phyloP scores from a whole-genome alignment of 2,888 invertebrate genomes.

The Scaeva pyrastri region DNA sequence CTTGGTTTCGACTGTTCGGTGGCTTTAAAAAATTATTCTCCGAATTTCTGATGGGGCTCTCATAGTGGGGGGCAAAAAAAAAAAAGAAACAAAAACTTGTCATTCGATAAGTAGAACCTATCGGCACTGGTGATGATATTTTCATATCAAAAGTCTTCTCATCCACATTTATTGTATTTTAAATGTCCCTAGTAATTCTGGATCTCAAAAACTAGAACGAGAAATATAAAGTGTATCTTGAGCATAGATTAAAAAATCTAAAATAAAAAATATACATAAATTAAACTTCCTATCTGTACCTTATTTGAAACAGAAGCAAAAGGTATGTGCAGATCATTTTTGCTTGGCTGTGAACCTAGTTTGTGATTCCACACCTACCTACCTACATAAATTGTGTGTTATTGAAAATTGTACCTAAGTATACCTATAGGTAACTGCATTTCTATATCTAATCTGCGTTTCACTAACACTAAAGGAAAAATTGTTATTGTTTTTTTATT shows the following conservation, averaged over 20 bases:
- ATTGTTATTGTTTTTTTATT: slow-evolving; percentile 28
- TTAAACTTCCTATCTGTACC: neutral
- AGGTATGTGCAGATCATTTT: slow-evolving; percentile 62
- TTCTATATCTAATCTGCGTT: slow-evolving; percentile 38
- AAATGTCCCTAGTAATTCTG: slow-evolving; percentile 1
- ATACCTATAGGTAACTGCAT: slow-evolving; percentile 2
- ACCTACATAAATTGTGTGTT: slow-evolving; percentile 10
- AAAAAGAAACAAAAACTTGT: neutral
- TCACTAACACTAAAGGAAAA: slow-evolving; percentile 63
- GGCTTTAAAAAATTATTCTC: neutral
- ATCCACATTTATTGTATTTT: neutral
- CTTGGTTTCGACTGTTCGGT: neutral
- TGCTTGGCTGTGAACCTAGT: slow-evolving; percentile 45
- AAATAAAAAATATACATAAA: slow-evolving; percentile 8
- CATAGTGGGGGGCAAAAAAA: slow-evolving; percentile 29
- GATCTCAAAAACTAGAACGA: neutral
- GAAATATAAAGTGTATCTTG: slow-evolving; percentile 14
- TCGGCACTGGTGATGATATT: slow-evolving; percentile 19
- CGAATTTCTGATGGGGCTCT: neutral
- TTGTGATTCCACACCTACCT: slow-evolving; percentile 39
- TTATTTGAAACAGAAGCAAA: slow-evolving; percentile 37
- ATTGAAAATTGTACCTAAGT: neutral
- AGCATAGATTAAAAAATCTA: slow-evolving; percentile 38
- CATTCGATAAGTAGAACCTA: slow-evolving; percentile 17
- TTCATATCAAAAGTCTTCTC: slow-evolving; percentile 3